Conservation (phyloP, 2,888 invertebrate species). For the Itoplectis maculator region DNA sequence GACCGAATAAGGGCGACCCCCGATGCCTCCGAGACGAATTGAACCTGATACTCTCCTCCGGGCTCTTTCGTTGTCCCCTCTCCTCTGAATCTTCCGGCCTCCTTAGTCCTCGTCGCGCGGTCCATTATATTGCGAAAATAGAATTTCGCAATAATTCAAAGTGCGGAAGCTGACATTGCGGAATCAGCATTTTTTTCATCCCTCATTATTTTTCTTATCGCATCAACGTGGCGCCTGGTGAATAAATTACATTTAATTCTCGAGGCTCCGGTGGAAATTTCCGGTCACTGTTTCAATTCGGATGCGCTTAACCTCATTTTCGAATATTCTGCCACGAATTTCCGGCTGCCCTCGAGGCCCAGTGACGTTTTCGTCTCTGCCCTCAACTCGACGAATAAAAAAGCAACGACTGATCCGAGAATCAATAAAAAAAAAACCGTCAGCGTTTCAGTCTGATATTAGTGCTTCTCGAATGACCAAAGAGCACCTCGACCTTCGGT, state of each 20-base stretch:
- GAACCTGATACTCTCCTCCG: constrained; percentile 22
- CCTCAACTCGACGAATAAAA: background rate
- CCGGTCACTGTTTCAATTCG: no score
- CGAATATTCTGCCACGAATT: background rate
- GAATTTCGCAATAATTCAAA: background rate
- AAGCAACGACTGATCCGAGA: background rate
- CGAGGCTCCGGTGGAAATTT: background rate
- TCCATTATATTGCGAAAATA: background rate
- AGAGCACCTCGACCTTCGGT: background rate
- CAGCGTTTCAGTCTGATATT: constrained; percentile 20
- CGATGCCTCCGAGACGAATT: constrained; percentile 44
- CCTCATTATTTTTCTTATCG: background rate
- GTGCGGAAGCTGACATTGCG: background rate
- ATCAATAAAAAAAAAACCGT: constrained; percentile 20
- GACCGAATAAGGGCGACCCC: constrained; percentile 38
- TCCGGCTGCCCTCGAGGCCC: background rate
- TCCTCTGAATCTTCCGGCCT: constrained; percentile 19
- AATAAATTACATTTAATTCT: background rate
- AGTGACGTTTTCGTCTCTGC: background rate
- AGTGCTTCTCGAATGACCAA: background rate
- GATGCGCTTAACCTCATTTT: background rate
- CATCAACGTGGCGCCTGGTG: background rate
- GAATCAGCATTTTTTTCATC: background rate
- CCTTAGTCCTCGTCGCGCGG: background rate
- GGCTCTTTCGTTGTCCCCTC: constrained; percentile 18